Conservation (phyloP, 2,113 vertebrate species). For the Osmerus mordax region DNA sequence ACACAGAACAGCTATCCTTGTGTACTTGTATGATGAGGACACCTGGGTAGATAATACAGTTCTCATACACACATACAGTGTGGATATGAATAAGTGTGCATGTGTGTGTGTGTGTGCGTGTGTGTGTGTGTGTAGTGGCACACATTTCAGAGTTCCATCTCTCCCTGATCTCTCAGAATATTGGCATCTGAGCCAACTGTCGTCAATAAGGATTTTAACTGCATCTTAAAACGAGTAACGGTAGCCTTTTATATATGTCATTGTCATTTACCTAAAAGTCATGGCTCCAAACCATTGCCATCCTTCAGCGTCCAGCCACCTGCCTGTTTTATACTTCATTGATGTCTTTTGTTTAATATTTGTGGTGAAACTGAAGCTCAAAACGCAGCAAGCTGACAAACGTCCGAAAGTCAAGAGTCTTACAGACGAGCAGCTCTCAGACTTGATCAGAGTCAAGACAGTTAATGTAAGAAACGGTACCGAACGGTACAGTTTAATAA, state of each 20-base stretch:
- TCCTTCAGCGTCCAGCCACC: constrained; percentile 73
- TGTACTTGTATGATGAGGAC: not conserved
- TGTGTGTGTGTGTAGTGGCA: constrained; percentile 27
- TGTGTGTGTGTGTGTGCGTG: not conserved
- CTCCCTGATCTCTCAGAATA: constrained; percentile 56
- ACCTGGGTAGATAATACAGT: not conserved
- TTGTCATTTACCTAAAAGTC: constrained; percentile 74
- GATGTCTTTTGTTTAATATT: constrained; percentile 60
- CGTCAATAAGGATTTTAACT: constrained; percentile 71
- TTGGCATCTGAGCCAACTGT: constrained; percentile 62
- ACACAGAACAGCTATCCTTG: constrained; percentile 14
- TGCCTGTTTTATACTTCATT: constrained; percentile 58
- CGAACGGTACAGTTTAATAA: no score
- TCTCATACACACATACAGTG: not conserved
- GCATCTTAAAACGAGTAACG: constrained; percentile 70
- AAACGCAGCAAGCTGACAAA: constrained; percentile 22
- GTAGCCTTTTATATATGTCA: constrained; percentile 73
- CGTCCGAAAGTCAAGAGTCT: not conserved
- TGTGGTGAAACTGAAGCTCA: constrained; percentile 63
- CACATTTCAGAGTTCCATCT: constrained; percentile 45
- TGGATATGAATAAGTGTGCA: not conserved
- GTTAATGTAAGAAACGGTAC: no score
- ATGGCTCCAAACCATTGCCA: constrained; percentile 64
- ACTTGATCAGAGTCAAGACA: no score
- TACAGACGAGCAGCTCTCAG: no score